These are phyloP conservation scores for Stichopus chloronotus DNA, from an alignment of 35 echinoderm and acorn worm genomes.

Conservation along the genomic window DNA sequence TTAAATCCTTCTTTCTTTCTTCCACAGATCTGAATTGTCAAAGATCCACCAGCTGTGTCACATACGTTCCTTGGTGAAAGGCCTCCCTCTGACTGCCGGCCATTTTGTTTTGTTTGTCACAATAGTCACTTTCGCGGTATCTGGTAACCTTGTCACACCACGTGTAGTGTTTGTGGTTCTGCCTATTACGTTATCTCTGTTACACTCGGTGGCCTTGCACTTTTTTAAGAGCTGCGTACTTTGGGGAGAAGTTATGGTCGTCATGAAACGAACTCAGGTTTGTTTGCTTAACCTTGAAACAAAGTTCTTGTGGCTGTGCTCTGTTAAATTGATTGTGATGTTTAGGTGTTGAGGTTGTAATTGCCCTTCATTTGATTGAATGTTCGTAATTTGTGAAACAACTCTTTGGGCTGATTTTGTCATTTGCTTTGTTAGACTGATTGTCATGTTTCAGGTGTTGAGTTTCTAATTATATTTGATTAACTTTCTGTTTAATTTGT, in stretches of 20 bases:
- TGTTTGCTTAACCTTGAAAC: not conserved
- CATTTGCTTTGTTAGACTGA: too few species aligned
- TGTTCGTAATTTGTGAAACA: too few species aligned
- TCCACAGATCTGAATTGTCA: constrained; percentile 1
- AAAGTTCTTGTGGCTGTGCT: too few species aligned
- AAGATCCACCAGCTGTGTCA: constrained; percentile 18
- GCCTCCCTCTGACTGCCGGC: not conserved
- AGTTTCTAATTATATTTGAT: too few species aligned
- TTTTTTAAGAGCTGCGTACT: not conserved
- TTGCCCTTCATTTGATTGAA: too few species aligned
- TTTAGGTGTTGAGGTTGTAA: too few species aligned
- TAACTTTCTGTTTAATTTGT: too few species aligned
- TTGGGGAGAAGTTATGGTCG: constrained; percentile 17
- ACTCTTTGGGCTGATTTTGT: too few species aligned
- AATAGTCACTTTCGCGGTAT: not conserved
- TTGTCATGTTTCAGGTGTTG: too few species aligned
- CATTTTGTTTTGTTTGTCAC: constrained; percentile 13
- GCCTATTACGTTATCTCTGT: not conserved
- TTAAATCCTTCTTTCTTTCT: not conserved
- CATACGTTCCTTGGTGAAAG: constrained; percentile 5
- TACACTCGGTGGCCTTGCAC: constrained; percentile 31
- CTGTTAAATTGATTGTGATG: too few species aligned
- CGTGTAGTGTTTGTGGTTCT: not conserved
- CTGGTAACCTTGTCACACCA: not conserved
- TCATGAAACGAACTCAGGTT: constrained; percentile 19